Conservation (phyloP, 2,888 invertebrate species). For the Phasia obesa region DNA sequence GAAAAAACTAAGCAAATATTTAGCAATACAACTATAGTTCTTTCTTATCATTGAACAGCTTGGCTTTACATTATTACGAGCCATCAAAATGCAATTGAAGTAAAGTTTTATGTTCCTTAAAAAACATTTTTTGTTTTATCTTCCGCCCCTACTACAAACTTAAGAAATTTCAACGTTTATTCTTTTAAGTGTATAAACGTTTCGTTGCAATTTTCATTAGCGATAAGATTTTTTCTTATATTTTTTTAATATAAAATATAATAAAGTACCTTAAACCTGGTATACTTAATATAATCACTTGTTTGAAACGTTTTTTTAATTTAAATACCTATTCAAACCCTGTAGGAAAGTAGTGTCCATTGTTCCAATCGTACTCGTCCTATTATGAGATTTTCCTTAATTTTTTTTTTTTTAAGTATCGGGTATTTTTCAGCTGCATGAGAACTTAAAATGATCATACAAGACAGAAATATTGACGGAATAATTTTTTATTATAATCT, state of each 20-base stretch:
- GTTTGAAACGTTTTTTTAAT: too few relatives aligned
- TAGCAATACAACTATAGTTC: conserved; percentile 17
- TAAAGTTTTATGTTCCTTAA: conserved; percentile 31
- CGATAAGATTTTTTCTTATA: not conserved
- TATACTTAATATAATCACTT: too few relatives aligned
- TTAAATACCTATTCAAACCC: too few relatives aligned
- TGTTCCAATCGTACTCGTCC: too few relatives aligned
- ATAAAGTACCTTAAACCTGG: too few relatives aligned
- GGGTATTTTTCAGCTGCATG: too few relatives aligned
- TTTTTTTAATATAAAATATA: not conserved
- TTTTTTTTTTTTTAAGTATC: too few relatives aligned
- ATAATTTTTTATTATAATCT: too few relatives aligned
- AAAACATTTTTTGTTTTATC: not conserved
- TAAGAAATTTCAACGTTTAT: conserved; percentile 15
- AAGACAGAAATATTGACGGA: too few relatives aligned
- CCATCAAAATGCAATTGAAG: conserved; percentile 61
- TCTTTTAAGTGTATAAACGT: conserved; percentile 4
- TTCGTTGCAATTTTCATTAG: conserved; percentile 54
- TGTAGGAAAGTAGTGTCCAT: too few relatives aligned
- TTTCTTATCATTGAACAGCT: not conserved
- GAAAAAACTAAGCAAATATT: conserved; percentile 16
- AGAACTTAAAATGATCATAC: too few relatives aligned
- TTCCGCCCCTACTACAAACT: not conserved
- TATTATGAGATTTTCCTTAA: too few relatives aligned
- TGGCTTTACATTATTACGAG: conserved; percentile 7